Evolutionary conservation across 2,888 invertebrate species (phyloP), one percentile per base, ranked within the genome.

Genomic region (Harmothoe impar): DNA sequence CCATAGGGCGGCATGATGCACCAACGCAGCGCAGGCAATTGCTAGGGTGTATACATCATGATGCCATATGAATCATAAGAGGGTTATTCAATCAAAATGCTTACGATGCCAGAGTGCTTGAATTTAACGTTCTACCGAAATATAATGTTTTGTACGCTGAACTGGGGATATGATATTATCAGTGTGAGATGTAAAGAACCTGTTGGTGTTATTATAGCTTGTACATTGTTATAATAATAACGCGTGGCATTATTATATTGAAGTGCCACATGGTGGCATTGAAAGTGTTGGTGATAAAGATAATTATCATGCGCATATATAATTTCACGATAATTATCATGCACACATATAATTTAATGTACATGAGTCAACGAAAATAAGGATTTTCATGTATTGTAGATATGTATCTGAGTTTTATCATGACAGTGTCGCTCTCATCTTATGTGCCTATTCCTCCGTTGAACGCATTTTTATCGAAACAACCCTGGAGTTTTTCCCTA

Each of bases 391-490:
- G 20, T 15, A 72, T 5, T n/a, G 15, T 29, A 29, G 25, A 29
- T 25, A 29, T n/a, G 72, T 72, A 72, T 25, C 72, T 72, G 72
- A 72, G 72, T 72, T 72, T 72, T 72, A 72, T n/a, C 31, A 15
- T 72, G 31, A 29, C 25, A 72, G 29, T 72, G 0, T 29, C 3
- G 29, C 72, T 72, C 15, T 72, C 72, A 72, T 29, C 25, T 72
- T 72, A 29, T 29, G 72, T 72, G 72, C 72, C 72, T 72, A 20
- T 62, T 62, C n/a, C 62, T 62, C n/a, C 43, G 43, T 29, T 72
- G 72, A 29, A 72, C 15, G 15, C 25, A 29, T 72, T n/a, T 72
- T 25, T 72, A n/a, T 29, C 25, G 72, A 25, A 29, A 17, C 3
- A 1, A 29, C 29, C 72, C 0, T 29, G 72, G 5, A 25, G 1